Base-by-base conservation (phyloP, 2,113 vertebrate genomes). In the Hemichromis elongatus region DNA sequence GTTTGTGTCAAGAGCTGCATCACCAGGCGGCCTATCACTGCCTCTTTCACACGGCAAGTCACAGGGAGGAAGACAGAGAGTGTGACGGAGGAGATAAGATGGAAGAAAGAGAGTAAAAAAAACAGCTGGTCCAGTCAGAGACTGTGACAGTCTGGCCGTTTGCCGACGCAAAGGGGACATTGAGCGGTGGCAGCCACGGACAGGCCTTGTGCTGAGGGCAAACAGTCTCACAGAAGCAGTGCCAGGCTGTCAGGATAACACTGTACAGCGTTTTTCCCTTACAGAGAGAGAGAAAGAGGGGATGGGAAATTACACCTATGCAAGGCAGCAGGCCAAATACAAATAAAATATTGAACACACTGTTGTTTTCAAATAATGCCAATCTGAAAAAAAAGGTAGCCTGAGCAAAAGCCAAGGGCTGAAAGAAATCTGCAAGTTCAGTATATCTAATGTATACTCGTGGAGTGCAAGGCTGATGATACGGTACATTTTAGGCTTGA, bases 91-190 rank as follows among this genome's bases (percentile, higher is more conserved):
- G 45, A 91, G 90, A 89, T 90, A 87, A 91, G 83, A 90, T 30
- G 78, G 80, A 73, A 75, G 87, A 70, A 81, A 81, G 81, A 66
- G 83, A 73, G 84, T 82, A 1, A 73, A 33, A 52, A 52, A 86
- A 92, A 85, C 93, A 92, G 93, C 90, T 91, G 89, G 85, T 92
- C 77, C 84, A 66, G 84, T 92, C 81, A 53, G 88, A 9, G 40
- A 82, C 84, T 47, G 86, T 87, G 90, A 88, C 89, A 88, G 73
- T 12, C 80, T 89, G 92, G 92, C 84, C 45, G 0, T 79, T 79
- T 26, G 92, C 90, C 90, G 77, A 87, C 2, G 77, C 80, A 21
- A 66, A 89, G 70, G 86, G 85, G 87, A 94, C 89, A 35, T 79
- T 89, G 33, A 40, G 77, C 11, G 79, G 83, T 92, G 88, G 88